A percentile compares a stretch with the other conserved stretches of the same genome.
Evolutionary conservation across 64 coral and sea anemone genomes (phyloP).

Genomic region (Actinia tenebrosa): DNA sequence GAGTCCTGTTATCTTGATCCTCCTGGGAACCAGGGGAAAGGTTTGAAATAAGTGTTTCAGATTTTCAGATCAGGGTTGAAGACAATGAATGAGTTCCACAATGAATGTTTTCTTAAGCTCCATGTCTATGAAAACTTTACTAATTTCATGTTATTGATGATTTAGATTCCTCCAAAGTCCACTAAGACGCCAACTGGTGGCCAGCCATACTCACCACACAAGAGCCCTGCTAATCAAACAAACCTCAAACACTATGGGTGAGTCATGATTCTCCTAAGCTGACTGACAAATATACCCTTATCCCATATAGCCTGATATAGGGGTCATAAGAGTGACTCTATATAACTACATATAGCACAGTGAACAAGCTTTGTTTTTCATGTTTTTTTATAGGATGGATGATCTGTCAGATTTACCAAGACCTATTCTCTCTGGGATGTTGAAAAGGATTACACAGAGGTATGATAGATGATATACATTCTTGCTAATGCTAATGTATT

Average conservation of each 20-base stretch:
- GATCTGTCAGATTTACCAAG: conserved; percentile 76
- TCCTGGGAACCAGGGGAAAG: no score
- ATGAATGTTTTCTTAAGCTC: no score
- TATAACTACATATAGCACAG: not conserved
- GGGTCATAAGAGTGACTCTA: no score
- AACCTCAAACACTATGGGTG: conserved; percentile 58
- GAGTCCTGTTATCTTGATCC: no score
- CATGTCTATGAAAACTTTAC: not conserved
- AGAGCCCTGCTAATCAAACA: conserved; percentile 37
- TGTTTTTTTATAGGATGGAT: conserved; percentile 38
- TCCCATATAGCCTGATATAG: no score
- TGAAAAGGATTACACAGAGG: conserved; percentile 61
- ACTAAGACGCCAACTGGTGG: conserved; percentile 81
- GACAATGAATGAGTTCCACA: no score
- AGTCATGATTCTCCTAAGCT: not conserved
- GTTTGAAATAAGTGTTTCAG: no score
- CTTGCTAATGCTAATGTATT: no score
- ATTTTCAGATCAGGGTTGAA: no score
- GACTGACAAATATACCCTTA: no score
- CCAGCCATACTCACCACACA: conserved; percentile 67
- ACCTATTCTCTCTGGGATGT: conserved; percentile 75
- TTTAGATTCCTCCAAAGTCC: conserved; percentile 54
- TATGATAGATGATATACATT: not conserved
- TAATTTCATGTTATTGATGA: not conserved
- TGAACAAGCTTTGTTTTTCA: not conserved